A percentile compares a stretch with the other conserved stretches of the same genome.
phyloP scores from a whole-genome alignment of 2,888 invertebrate species.

The Aphidius colemani region DNA sequence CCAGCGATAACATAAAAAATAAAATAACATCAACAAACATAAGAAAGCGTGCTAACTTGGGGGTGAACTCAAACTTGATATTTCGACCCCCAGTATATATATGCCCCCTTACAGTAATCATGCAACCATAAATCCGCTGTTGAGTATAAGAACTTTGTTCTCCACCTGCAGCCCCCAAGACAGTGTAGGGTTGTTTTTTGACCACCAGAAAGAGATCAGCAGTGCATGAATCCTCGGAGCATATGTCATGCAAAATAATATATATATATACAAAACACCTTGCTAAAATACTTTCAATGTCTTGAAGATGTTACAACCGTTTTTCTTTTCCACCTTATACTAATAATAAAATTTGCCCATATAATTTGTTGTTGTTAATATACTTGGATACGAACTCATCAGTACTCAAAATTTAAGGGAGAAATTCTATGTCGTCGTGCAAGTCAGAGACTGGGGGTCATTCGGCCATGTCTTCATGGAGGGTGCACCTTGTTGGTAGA shows the following conservation, averaged over 20 bases:
- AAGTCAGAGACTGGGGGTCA: constrained; percentile 39
- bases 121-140: constrained; percentile 58
- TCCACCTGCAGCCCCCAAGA: constrained; percentile 60
- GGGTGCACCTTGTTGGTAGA: constrained; percentile 39
- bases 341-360: too few species aligned
- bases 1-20: constrained; percentile 8
- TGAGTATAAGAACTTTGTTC: constrained; percentile 15
- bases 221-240: constrained; percentile 53
- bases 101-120: constrained; percentile 46
- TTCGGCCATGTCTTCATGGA: constrained; percentile 51
- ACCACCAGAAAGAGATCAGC: constrained; percentile 36
- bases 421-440: constrained; percentile 12
- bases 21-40: neutral
- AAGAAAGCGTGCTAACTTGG: constrained; percentile 6
- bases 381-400: too few species aligned
- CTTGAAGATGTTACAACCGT: too few species aligned
- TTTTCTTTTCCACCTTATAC: too few species aligned
- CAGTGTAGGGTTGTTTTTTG: constrained; percentile 33
- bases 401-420: neutral
- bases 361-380: too few species aligned
- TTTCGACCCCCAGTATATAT: constrained; percentile 36
- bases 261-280: too few species aligned
- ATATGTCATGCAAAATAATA: constrained; percentile 39
- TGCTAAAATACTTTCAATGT: too few species aligned
- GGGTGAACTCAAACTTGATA: neutral